Base-by-base conservation (phyloP, 1,140 invertebrate species). In the Temnothorax longispinosus region DNA sequence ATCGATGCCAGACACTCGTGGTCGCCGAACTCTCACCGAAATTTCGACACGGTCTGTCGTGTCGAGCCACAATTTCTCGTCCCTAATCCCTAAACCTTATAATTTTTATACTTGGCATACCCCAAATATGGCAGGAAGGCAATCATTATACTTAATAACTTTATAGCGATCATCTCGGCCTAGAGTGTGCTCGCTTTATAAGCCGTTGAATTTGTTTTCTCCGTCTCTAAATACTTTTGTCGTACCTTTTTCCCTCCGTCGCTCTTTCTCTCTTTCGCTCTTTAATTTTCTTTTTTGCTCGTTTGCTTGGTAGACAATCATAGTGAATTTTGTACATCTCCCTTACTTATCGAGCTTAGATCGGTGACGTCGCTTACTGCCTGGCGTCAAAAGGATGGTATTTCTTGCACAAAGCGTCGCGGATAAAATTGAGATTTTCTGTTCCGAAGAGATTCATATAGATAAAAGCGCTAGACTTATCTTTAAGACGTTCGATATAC, bases 111-210 rank as follows among this genome's bases (percentile, higher is more conserved):
- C 95, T 95, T 95, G 95, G 95, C 94, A 95, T 95, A 95, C 95
- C 95, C 95, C 95, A 95, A 95, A 95, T 95, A 95, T 95, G 95
- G 95, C 95, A 95, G 95, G 95, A 95, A 95, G 95, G 95, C 95
- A 95, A 95, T 95, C 91, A 94, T 95, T 95, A 95, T 93, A 94
- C 91, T 94, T 95, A 93, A 94, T 94, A 95, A 95, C 93, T 93
- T 81, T 94, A 94, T 92, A 94, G 92, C 92, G 88, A 92, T 91
- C 91, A 74, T 89, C 89, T 84, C 86, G 75, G 62, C 78, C 77
- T 82, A 77, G 69, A 67, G 90, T 90, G 89, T 91, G 86, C 85
- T 87, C 87, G 84, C 65, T 81, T 77, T 58, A 87, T 86, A 85
- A 90, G 77, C 77, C 85, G 86, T 93, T 80, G 72, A 89, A 72